Base-by-base conservation (phyloP, 2,888 invertebrate species). In the Apotomis capreana region DNA sequence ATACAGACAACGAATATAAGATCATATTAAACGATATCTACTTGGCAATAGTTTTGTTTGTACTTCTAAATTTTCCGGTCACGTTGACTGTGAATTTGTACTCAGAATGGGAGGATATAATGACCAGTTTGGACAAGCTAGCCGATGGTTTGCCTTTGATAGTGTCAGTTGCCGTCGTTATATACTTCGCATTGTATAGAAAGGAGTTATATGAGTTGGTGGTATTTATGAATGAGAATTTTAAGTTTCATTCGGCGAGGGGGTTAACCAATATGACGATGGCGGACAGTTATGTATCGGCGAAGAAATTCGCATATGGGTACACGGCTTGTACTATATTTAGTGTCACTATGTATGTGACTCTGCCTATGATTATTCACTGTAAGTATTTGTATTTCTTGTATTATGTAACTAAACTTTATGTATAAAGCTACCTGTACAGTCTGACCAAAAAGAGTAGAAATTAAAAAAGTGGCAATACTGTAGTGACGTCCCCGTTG, bases 181-280 rank as follows among this genome's bases (percentile, higher is more conserved):
- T 82, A 0, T 93, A 93, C 68, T 89, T 89, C 69, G 85, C 86
- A 0, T 40, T 86, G 0, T 78, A 88, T 54, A 85, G 87, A 44
- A 68, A 80, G 0, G 84, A 90, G 3, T 76, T 92, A 52, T 87
- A 90, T 51, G 82, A 83, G 0, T 73, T 94, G 9, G 68, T 84
- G 0, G 78, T 80, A 1, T 91, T 79, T 74, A 89, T 92, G 85
- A 86, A 88, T 60, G 70, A 70, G 4, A 86, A 90, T 62, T 93
- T 92, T 74, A 87, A 84, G 76, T 87, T 85, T 69, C 84, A 83
- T 68, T 93, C 93, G 0, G 91, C 90, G 3, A 78, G 83, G 49
- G 93, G 93, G 0, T 75, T 92, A 51, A 90, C 90, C 0, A 90
- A 90, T 62, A 90, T 91, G 89, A 91, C 88, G 0, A 92, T 92